phyloP scores from a whole-genome alignment of 1,140 invertebrate species.

The Drosophila pseudoananassae region DNA sequence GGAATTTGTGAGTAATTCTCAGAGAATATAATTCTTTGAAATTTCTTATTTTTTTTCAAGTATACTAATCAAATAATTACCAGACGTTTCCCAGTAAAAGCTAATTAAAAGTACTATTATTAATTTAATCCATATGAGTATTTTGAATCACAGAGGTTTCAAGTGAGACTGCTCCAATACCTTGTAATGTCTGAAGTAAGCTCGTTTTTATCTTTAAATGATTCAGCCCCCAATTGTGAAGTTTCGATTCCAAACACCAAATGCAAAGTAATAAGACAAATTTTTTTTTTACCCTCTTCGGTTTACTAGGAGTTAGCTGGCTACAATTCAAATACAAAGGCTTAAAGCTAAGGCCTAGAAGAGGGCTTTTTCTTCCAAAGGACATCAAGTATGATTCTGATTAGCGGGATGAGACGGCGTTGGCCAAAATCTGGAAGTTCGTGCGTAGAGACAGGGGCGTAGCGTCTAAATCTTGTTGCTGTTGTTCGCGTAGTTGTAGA shows the following conservation, averaged over 20 bases:
- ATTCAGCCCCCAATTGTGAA: background rate
- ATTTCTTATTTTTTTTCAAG: too few relatives aligned
- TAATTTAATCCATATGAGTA: background rate
- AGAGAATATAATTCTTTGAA: too few relatives aligned
- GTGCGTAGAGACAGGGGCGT: background rate
- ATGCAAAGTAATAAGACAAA: background rate
- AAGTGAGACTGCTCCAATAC: background rate
- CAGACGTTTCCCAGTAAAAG: background rate
- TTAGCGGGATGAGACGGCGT: slow-evolving; percentile 55
- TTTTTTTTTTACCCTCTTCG: slow-evolving; percentile 19
- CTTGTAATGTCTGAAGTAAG: background rate
- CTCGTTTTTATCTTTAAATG: background rate
- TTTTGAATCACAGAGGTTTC: background rate
- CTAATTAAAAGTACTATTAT: background rate
- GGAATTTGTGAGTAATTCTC: too few relatives aligned
- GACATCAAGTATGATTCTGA: slow-evolving; percentile 44
- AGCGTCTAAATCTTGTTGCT: slow-evolving; percentile 66
- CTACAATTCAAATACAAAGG: slow-evolving; percentile 57
- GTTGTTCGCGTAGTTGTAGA: slow-evolving; percentile 77
- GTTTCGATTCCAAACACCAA: background rate
- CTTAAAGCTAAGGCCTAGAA: slow-evolving; percentile 39
- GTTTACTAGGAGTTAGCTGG: slow-evolving; percentile 60
- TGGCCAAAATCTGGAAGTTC: slow-evolving; percentile 16
- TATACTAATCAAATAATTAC: background rate
- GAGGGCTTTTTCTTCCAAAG: slow-evolving; percentile 27